These are phyloP conservation scores for Chrysina gloriosa DNA, from an alignment of 2,888 invertebrate genomes.

Conservation along the genomic window DNA sequence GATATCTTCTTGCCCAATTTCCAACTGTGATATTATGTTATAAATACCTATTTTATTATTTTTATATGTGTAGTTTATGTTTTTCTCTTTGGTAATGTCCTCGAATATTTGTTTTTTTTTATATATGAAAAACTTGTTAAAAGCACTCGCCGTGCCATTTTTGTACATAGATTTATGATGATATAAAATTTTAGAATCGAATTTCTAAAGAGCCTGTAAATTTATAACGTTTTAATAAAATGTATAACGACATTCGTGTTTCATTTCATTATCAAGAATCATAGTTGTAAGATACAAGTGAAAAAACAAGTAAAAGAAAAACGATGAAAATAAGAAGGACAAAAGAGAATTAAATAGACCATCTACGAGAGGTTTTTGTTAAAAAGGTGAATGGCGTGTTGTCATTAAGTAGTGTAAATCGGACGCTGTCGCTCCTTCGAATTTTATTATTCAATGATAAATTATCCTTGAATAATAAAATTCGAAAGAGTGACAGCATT, in stretches of 20 bases:
- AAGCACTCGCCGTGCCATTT: constrained; percentile 57
- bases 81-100: constrained; percentile 35
- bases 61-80: constrained; percentile 43
- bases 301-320: too few species aligned
- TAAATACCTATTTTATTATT: constrained; percentile 40
- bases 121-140: constrained; percentile 21
- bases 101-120: neutral
- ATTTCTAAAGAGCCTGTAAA: constrained; percentile 56
- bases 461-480: too few species aligned
- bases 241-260: constrained; percentile 25
- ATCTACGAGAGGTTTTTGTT: too few species aligned
- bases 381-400: too few species aligned
- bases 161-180: constrained; percentile 51
- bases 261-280: too few species aligned
- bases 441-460: too few species aligned
- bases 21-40: constrained; percentile 60
- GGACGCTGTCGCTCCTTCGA: too few species aligned
- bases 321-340: too few species aligned
- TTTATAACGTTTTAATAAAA: constrained; percentile 61
- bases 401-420: too few species aligned
- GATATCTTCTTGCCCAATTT: constrained; percentile 61
- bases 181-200: constrained; percentile 53
- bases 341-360: too few species aligned
- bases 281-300: too few species aligned
- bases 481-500: too few species aligned